phyloP scores from a whole-genome alignment of 1,140 invertebrate genomes.

The Polypedilum vanderplanki region DNA sequence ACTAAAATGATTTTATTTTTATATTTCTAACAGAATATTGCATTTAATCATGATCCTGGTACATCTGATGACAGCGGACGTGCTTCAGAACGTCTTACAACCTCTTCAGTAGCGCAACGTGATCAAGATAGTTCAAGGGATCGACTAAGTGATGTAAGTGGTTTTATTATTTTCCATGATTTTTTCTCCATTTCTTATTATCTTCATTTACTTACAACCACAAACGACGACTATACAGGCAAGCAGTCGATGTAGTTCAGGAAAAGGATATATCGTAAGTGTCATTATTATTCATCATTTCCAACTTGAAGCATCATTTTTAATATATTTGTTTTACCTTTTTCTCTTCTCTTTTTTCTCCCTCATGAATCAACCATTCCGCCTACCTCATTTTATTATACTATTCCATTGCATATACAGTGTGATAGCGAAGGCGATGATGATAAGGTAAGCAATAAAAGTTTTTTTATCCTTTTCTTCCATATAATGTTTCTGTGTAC shows the following conservation, averaged over 20 bases:
- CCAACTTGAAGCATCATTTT: background rate
- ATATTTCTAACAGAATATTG: conserved; percentile 43
- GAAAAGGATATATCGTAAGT: conserved; percentile 85
- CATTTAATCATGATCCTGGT: conserved; percentile 60
- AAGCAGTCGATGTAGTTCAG: conserved; percentile 78
- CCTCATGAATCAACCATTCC: conserved; percentile 34
- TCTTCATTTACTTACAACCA: background rate
- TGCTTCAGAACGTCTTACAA: conserved; percentile 65
- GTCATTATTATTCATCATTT: conserved; percentile 37
- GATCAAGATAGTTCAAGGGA: conserved; percentile 71
- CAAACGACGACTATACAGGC: conserved; percentile 49
- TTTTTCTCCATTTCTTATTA: background rate
- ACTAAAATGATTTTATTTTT: too few relatives aligned
- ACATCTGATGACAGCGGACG: conserved; percentile 70
- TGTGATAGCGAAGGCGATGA: conserved; percentile 85
- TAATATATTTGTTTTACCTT: conserved; percentile 32
- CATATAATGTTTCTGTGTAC: too few relatives aligned
- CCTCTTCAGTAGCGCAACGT: conserved; percentile 61
- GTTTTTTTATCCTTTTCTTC: conserved; percentile 21
- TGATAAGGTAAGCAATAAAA: conserved; percentile 61
- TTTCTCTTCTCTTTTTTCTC: conserved; percentile 30
- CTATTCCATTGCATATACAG: conserved; percentile 48
- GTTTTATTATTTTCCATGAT: background rate
- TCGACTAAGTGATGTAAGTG: conserved; percentile 71
- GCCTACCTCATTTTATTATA: too few relatives aligned